phyloP scores from a whole-genome alignment of 2,113 vertebrate species.

The Aleadryas rufinucha region DNA sequence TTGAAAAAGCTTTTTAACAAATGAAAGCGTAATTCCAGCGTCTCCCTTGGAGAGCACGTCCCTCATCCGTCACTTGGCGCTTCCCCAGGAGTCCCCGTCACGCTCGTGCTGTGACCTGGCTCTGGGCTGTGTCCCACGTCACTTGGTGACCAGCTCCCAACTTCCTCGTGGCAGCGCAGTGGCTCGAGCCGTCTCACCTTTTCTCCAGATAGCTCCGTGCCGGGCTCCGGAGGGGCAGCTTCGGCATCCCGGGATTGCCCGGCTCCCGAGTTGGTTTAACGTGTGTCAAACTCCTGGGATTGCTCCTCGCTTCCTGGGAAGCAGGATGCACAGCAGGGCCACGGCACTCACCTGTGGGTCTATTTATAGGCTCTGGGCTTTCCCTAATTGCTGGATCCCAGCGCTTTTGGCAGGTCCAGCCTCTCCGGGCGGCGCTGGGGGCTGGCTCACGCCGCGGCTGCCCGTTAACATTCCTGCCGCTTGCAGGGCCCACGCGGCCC shows the following conservation, averaged over 20 bases:
- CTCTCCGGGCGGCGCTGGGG: background rate
- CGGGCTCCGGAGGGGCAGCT: background rate
- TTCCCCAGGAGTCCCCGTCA: background rate
- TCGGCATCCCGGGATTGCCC: background rate
- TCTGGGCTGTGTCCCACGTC: background rate
- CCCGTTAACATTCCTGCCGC: background rate
- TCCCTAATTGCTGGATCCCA: background rate
- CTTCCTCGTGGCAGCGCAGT: background rate
- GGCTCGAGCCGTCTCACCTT: background rate
- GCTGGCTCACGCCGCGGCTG: background rate
- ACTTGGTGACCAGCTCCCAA: background rate
- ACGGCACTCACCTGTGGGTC: background rate
- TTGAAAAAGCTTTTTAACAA: background rate
- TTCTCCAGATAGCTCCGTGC: background rate
- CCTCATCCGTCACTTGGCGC: background rate
- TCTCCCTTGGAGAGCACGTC: background rate
- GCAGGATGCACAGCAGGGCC: background rate
- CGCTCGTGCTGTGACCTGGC: background rate
- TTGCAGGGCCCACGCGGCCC: background rate
- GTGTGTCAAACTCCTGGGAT: background rate
- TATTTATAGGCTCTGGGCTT: slow-evolving; percentile 33
- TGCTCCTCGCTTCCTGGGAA: background rate
- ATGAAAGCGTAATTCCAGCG: fast-evolving
- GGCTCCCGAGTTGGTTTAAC: background rate
- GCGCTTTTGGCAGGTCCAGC: background rate